Evolutionary conservation across 2,113 vertebrate genomes (phyloP).

Genomic region (Grammomys surdaster): DNA sequence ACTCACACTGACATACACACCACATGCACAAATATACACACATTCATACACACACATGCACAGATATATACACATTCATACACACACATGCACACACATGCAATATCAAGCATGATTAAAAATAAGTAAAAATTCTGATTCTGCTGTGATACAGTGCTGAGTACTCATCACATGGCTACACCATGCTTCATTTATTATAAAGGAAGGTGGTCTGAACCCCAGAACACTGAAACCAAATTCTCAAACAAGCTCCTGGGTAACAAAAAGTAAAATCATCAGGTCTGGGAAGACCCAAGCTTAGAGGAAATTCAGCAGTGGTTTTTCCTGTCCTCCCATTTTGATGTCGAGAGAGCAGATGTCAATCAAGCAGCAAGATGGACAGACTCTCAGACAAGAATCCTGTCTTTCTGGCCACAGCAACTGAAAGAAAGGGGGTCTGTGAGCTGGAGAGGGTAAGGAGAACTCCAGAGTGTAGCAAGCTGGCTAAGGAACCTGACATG

Average conservation of each 20-base stretch:
- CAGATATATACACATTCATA: not conserved
- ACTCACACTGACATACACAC: not conserved
- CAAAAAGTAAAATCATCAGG: not conserved
- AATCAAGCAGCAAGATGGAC: not conserved
- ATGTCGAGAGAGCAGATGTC: not conserved
- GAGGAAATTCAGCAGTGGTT: not conserved
- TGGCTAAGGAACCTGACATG: not conserved
- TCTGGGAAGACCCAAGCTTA: not conserved
- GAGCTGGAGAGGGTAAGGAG: not conserved
- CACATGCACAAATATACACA: not conserved
- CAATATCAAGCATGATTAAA: not conserved
- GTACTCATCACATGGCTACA: not conserved
- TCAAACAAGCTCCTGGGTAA: not conserved
- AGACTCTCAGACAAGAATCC: not conserved
- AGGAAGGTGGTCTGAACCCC: not conserved
- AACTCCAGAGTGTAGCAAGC: not conserved
- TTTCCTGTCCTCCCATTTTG: not conserved
- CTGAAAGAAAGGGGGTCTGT: accelerated
- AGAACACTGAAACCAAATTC: not conserved
- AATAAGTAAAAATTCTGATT: not conserved
- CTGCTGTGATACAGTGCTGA: not conserved
- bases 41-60: not conserved
- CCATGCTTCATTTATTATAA: not conserved
- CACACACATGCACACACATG: not conserved
- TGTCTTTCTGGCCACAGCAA: conserved; percentile 17